These are phyloP conservation scores for Cololabis saira DNA, from an alignment of 2,113 vertebrate species.

Conservation along the genomic window DNA sequence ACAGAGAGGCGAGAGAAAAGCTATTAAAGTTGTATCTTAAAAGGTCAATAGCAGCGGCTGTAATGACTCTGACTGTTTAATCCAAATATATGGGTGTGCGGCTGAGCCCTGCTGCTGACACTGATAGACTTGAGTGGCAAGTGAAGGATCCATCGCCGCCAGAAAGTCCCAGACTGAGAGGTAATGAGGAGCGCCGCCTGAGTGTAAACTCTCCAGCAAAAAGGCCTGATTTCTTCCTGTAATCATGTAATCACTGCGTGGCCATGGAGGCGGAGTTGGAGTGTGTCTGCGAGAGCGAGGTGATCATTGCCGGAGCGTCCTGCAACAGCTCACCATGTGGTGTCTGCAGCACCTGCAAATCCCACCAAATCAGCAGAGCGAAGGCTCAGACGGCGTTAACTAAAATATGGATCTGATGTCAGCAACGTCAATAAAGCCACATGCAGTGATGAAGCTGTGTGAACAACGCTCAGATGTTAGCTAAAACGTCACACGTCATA, in stretches of 20 bases:
- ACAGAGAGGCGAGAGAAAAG: conserved; percentile 62
- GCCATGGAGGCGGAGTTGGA: conserved; percentile 42
- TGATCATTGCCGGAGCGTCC: conserved; percentile 18
- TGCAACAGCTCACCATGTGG: conserved; percentile 1
- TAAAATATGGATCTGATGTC: not conserved
- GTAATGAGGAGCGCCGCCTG: conserved; percentile 87
- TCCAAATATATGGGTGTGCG: conserved; percentile 81
- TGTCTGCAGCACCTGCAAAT: not conserved
- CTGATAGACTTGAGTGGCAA: conserved; percentile 90
- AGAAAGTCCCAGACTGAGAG: conserved; percentile 80
- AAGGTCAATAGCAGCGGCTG: conserved; percentile 81
- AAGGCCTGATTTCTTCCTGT: conserved; percentile 81
- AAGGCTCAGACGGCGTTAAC: not conserved
- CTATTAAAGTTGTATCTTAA: conserved; percentile 79
- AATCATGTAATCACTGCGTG: conserved; percentile 87
- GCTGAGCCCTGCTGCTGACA: conserved; percentile 83
- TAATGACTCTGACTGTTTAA: conserved; percentile 86
- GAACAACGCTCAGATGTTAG: not conserved
- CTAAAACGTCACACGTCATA: too few species aligned
- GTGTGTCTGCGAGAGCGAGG: conserved; percentile 12
- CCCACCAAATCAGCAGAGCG: too few species aligned
- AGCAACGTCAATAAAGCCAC: not conserved
- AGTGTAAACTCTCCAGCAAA: conserved; percentile 80
- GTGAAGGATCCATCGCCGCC: conserved; percentile 83
- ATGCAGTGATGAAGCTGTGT: not conserved